These are phyloP conservation scores for Galaxias olidus DNA, from an alignment of 2,797 vertebrate species.

Conservation along the genomic window DNA sequence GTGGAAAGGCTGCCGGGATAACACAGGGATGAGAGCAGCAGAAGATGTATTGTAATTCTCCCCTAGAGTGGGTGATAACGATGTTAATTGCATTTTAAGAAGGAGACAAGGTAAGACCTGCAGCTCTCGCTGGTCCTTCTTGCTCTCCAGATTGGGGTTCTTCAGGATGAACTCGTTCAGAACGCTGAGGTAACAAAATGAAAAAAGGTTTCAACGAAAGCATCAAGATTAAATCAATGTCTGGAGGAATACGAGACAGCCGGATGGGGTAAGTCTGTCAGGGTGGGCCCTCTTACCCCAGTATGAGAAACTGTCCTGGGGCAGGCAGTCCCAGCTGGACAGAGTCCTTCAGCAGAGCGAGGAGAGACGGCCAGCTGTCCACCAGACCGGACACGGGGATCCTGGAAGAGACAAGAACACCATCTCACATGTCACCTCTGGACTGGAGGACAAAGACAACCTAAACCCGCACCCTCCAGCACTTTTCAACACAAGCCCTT, in stretches of 20 bases:
- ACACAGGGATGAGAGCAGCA: too few species aligned
- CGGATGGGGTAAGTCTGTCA: background rate
- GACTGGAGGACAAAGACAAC: too few species aligned
- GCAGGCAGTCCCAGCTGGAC: slow-evolving; percentile 92
- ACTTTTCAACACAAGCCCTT: too few species aligned
- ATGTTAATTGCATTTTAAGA: background rate
- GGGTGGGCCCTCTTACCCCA: slow-evolving; percentile 80
- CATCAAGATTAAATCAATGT: too few species aligned
- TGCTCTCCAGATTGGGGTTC: slow-evolving; percentile 95
- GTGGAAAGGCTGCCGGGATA: too few species aligned
- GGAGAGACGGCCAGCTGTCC: slow-evolving; percentile 93
- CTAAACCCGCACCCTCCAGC: too few species aligned
- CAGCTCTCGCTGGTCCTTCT: slow-evolving; percentile 97
- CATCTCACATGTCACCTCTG: too few species aligned
- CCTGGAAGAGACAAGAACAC: slow-evolving; percentile 62
- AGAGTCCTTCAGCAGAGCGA: slow-evolving; percentile 93
- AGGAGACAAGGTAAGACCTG: slow-evolving; percentile 77
- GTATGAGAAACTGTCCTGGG: slow-evolving; percentile 94
- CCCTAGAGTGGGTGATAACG: too few species aligned
- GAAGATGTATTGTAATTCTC: too few species aligned
- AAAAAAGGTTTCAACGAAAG: background rate
- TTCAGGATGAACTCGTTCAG: slow-evolving; percentile 99
- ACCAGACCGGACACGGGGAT: slow-evolving; percentile 94
- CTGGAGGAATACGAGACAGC: too few species aligned
- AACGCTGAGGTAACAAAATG: slow-evolving; percentile 73